Evolutionary conservation across 2,113 vertebrate species (phyloP), one percentile per base, ranked within the genome.

Genomic region (Campylomormyrus numenius): DNA sequence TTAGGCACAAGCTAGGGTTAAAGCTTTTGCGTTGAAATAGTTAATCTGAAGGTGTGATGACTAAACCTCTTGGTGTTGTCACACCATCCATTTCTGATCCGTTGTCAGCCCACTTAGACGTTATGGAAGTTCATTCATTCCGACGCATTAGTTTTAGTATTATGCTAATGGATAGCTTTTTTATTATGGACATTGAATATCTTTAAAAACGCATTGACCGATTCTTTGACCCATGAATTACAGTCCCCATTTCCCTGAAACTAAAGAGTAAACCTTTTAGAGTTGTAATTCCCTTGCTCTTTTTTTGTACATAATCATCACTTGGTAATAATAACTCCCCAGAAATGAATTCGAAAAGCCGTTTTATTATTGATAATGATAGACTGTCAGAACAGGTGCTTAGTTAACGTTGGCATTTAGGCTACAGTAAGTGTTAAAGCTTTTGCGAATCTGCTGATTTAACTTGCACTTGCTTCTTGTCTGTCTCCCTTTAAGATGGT

Each of bases 1-100:
- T 70, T 70, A 31, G n/a, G 3, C n/a, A 70, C 9, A 77, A 77
- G 5, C 35, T 77, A n/a, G 10, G 70, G 15, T 17, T 56, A 21
- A 56, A 56, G 19, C 53, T 5, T 17, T 80, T 39, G 74, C 74
- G 31, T 42, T 42, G 74, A 39, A 80, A 80, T 42, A 7, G 74
- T 80, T 80, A 80, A 80, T 80, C 74, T 19, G 74, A 80, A 42
- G 74, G 74, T 42, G 74, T 35, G 74, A 80, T 80, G 74, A 80
- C 74, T 42, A 80, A 80, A 39, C 31, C 31, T 2, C 35, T 42
- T 15, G 13, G 13, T 80, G 31, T 80, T 80, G 35, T 80, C 62
- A 31, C 62, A 70, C 62, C 62, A 31, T 70, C 62, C 62, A 70
- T 70, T 70, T 42, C 74, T 19, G 74, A 42, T 77, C 3, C 31